Evolutionary conservation across 2,888 invertebrate genomes (phyloP).

Genomic region (Adelphocoris suturalis): DNA sequence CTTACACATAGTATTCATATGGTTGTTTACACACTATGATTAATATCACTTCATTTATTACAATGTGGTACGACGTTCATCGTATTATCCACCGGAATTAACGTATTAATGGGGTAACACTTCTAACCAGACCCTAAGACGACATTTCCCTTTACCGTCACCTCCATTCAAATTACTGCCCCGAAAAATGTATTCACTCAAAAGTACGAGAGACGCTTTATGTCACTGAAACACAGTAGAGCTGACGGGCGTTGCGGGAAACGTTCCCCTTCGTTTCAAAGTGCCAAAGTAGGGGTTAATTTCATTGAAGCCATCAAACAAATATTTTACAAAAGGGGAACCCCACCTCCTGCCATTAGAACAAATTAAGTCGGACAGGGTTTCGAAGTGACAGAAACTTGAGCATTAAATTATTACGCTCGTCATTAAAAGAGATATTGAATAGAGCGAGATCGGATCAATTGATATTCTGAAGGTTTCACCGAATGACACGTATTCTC

Average conservation of each 20-base stretch:
- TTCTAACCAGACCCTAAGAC: background rate
- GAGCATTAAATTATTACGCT: constrained; percentile 4
- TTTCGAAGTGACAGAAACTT: constrained; percentile 5
- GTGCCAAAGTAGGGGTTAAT: background rate
- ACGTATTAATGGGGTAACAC: no score
- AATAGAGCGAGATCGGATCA: no score
- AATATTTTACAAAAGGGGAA: background rate
- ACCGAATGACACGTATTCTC: no score
- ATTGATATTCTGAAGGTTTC: no score
- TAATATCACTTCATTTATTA: no score
- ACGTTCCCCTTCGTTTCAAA: background rate
- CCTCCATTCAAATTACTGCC: no score
- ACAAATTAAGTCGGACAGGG: background rate
- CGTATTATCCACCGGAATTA: no score
- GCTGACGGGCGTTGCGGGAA: background rate
- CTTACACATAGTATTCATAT: no score
- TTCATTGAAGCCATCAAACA: constrained; percentile 5
- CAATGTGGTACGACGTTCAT: no score
- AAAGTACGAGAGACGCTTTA: background rate
- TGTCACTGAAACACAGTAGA: background rate
- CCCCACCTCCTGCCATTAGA: background rate
- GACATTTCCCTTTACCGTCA: background rate
- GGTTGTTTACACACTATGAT: no score
- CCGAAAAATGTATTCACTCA: constrained; percentile 16
- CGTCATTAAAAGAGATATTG: background rate